Base-by-base conservation (phyloP, 2,113 vertebrate species). In the Pterophyllum scalare region DNA sequence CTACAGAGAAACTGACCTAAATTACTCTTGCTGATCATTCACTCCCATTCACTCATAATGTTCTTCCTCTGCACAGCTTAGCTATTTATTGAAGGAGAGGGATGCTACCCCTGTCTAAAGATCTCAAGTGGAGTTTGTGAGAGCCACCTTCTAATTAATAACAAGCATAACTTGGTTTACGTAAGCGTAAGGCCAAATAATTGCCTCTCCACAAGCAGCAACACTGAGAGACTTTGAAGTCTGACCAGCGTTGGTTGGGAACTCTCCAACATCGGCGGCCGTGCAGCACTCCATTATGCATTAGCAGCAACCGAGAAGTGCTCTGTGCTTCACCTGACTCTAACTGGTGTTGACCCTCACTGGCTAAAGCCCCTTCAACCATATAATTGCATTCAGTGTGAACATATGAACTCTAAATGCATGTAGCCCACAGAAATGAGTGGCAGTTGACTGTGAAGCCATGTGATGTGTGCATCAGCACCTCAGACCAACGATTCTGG, bases 21-120 rank as follows among this genome's bases (percentile, higher is more conserved):
- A 92, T 92, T 83, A 89, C 82, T 88, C 87, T 75, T 75, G 93
- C 89, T 84, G 94, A 93, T 93, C 88, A 93, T 94, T 92, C 74
- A 84, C 89, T 88, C 77, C 60, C 85, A 79, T 84, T 93, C 84
- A 91, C 89, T 92, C 86, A 87, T 82, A 74, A 84, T 87, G 87
- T 87, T 87, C 80, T 52, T 80, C 61, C 59, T 76, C 57, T 59
- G 10, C 80, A 26, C 60, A 82, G 91, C 86, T 93, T 92, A 94
- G 81, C 83, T 79, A 92, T 91, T 93, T 79, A 93, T 91, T 93
- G 82, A 59, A 85, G 70, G 77, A 88, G 83, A 82, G n/a, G 59
- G 76, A 91, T 77, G 82, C 83, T 64, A 86, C 83, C 88, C 22
- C 49, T 84, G 90, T 81, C 86, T 83, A 86, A 87, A 76, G 22